Conservation (phyloP, 2,797 vertebrate genomes). For the Channallabes apus region DNA sequence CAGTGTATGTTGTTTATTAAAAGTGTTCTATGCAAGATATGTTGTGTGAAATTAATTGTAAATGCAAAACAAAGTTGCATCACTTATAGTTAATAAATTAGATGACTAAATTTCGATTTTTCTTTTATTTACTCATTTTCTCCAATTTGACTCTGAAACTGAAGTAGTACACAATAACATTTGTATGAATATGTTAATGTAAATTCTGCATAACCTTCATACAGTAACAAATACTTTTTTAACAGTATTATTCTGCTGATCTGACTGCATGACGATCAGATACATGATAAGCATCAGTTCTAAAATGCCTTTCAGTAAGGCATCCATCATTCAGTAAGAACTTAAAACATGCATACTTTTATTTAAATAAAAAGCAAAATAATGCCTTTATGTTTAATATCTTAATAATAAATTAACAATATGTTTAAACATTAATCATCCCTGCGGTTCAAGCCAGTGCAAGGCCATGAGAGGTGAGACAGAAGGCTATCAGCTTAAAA, state of each 20-base stretch:
- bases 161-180: neutral
- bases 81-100: neutral
- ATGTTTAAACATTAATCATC: no score
- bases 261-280: neutral
- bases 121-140: neutral
- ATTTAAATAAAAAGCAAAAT: neutral
- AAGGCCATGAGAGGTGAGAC: neutral
- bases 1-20: slow-evolving; percentile 16
- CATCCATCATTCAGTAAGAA: neutral
- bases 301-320: neutral
- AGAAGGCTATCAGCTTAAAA: neutral
- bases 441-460: no score
- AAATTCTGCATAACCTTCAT: neutral
- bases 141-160: neutral
- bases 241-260: neutral
- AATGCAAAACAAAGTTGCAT: neutral
- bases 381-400: neutral
- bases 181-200: neutral
- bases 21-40: slow-evolving; percentile 32
- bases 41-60: neutral
- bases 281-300: neutral
- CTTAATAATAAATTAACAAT: neutral
- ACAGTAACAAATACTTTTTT: no score
- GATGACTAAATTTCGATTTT: neutral
- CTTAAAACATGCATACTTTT: neutral